A percentile compares a stretch with the other conserved stretches of the same genome.
phyloP scores from a whole-genome alignment of 2,797 vertebrate species.

The Hybognathus amarus region DNA sequence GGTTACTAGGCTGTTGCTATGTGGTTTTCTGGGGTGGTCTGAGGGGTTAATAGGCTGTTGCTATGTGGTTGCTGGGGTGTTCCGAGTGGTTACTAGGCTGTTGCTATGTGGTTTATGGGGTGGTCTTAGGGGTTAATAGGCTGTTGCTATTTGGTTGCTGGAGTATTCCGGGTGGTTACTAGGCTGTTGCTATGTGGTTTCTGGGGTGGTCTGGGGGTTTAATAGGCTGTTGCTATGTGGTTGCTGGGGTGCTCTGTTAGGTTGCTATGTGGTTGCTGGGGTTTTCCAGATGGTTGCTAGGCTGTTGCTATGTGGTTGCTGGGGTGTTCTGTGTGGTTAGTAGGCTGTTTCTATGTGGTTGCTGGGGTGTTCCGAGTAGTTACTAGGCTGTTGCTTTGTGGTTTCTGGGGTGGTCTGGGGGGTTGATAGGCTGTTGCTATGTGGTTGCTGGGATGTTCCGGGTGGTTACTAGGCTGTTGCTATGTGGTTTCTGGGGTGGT shows the following conservation, averaged over 20 bases:
- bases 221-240: background rate
- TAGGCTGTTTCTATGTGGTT: background rate
- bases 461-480: background rate
- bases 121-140: background rate
- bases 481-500: too few relatives aligned
- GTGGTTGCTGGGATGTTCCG: too few relatives aligned
- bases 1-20: background rate
- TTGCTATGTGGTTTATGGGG: background rate
- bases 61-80: too few relatives aligned
- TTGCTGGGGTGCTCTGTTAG: background rate
- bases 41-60: background rate
- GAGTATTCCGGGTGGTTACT: background rate
- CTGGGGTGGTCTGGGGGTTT: background rate
- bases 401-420: background rate
- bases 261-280: background rate
- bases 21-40: background rate
- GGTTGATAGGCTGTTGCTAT: background rate
- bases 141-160: background rate
- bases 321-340: background rate
- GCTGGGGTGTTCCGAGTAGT: accelerated
- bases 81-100: background rate
- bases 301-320: background rate
- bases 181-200: background rate
- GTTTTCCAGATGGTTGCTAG: background rate
- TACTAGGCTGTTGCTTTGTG: background rate